Conservation (phyloP, 2,888 invertebrate species). For the Nipponacmea schrenckii region DNA sequence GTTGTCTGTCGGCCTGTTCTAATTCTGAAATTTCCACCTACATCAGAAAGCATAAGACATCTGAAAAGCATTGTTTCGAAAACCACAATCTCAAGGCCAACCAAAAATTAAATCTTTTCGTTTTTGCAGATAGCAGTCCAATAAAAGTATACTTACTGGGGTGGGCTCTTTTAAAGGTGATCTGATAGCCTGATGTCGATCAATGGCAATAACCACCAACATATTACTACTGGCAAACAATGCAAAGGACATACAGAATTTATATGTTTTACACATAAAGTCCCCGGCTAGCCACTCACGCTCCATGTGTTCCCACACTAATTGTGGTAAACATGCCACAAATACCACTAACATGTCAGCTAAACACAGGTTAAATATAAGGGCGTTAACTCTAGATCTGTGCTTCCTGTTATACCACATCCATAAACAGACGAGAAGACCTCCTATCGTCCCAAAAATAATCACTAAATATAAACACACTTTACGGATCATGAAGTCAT, state of each 20-base stretch:
- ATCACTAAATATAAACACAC: conserved; percentile 54
- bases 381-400: conserved; percentile 57
- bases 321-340: conserved; percentile 60
- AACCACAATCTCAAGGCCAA: no score
- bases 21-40: no score
- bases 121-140: no score
- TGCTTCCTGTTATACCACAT: conserved; percentile 54
- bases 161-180: conserved; percentile 61
- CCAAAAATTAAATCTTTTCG: no score
- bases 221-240: conserved; percentile 65
- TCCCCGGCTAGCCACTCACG: conserved; percentile 63
- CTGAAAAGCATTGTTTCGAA: no score
- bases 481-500: conserved; percentile 49
- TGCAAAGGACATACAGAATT: conserved; percentile 64
- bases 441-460: conserved; percentile 55
- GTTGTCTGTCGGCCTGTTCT: no score
- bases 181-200: conserved; percentile 66
- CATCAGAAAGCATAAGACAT: no score
- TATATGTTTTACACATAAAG: conserved; percentile 62
- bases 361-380: conserved; percentile 65
- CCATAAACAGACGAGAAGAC: conserved; percentile 58
- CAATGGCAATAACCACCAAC: conserved; percentile 66
- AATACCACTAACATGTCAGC: conserved; percentile 65
- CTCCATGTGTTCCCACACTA: conserved; percentile 63
- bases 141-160: conserved; percentile 46